These are phyloP conservation scores for Mionectes macconnelli DNA, from an alignment of 2,113 vertebrate species.

Conservation along the genomic window DNA sequence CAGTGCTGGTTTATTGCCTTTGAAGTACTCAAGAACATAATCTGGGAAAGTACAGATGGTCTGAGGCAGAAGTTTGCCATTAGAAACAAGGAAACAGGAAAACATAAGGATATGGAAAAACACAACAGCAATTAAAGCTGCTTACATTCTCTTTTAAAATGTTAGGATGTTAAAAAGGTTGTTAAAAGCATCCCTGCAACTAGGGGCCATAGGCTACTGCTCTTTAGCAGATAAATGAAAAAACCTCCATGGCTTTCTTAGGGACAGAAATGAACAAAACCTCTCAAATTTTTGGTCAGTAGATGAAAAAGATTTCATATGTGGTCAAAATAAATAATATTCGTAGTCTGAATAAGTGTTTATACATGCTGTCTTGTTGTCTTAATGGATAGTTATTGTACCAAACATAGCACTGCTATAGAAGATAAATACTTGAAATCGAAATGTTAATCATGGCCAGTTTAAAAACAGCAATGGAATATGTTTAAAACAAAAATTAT, in stretches of 20 bases:
- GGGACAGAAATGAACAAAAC: background rate
- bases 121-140: background rate
- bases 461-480: background rate
- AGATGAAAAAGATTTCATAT: background rate
- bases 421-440: background rate
- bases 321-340: background rate
- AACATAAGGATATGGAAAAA: background rate
- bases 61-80: background rate
- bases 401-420: background rate
- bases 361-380: background rate
- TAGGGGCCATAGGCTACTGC: rapidly evolving
- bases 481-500: background rate
- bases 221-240: background rate
- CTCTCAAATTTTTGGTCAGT: background rate
- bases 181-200: background rate
- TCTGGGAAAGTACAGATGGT: background rate
- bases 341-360: background rate
- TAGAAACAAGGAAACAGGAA: background rate
- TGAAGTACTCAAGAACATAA: background rate
- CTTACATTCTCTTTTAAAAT: background rate
- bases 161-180: background rate
- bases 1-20: background rate
- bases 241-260: background rate
- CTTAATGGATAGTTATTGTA: background rate
- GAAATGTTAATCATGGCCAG: background rate